Base-by-base conservation (phyloP, 2,888 invertebrate species). In the Piscicola geometra region DNA sequence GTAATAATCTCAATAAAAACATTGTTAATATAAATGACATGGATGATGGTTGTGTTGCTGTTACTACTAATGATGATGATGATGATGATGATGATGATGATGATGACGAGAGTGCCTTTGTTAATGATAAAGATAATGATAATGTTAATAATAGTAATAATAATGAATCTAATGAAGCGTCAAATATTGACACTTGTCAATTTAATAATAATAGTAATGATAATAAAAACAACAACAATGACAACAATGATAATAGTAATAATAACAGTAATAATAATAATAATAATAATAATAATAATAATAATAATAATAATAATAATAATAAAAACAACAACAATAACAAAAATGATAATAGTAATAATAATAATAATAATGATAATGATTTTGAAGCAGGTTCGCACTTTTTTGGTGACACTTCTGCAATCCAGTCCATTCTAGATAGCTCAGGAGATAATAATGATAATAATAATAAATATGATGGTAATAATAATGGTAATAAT, bases 61-160 rank as follows among this genome's bases (percentile, higher is more conserved):
- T 41, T 41, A 32, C 21, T 25, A 35, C 35, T 41, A 64, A 28
- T 35, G 71, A 15, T 2, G 35, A 35, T 25, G 47, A 2, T 28
- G 69, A 9, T 25, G 28, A 21, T 47, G 36, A 41, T 36, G 71
- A 41, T 25, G 33, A 35, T 21, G 41, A 15, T 28, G n/a, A 21
- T 15, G 76, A 73, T 35, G 73, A 73, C 33, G 73, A 76, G 18
- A 69, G 71, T 30, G 33, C n/a, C 28, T 18, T 18, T 33, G 67
- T 52, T 33, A 50, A 5, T 21, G 25, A 21, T 56, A 21, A 56
- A 25, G 25, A 15, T 15, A 41, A 41, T 56, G n/a, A 56, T 56
- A 56, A 56, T 56, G n/a, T 18, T 25, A 25, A 56, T 56, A 56
- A 56, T 56, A 56, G 3, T 21, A 21, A 56, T 56, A 56, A 56